phyloP scores from a whole-genome alignment of 53 echinoderm and acorn worm species.

The Crossaster papposus region DNA sequence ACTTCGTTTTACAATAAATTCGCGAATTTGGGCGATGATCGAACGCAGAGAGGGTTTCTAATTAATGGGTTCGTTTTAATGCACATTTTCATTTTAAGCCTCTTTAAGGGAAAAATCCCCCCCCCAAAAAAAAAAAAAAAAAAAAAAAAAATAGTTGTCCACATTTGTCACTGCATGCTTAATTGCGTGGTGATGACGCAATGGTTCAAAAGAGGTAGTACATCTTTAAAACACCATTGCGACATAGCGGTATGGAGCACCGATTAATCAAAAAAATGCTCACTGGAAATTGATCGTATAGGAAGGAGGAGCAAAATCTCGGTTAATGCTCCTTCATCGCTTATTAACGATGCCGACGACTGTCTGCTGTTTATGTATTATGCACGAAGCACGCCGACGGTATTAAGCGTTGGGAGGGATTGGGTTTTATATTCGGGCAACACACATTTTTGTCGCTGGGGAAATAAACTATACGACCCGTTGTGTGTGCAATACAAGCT shows the following conservation, averaged over 20 bases:
- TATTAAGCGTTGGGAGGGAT: not conserved
- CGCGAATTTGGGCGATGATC: too few species aligned
- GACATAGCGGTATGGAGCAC: slow-evolving; percentile 16
- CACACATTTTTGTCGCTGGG: not conserved
- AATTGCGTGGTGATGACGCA: not conserved
- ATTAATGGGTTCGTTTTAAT: too few species aligned
- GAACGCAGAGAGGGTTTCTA: too few species aligned
- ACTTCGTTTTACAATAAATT: too few species aligned
- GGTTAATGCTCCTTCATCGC: slow-evolving; percentile 33
- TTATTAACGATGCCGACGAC: slow-evolving; percentile 37
- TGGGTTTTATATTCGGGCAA: not conserved
- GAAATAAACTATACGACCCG: too few species aligned
- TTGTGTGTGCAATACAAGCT: too few species aligned
- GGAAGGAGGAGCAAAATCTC: slow-evolving; percentile 16
- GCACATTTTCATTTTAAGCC: too few species aligned
- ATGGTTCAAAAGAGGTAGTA: not conserved
- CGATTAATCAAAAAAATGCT: slow-evolving; percentile 26
- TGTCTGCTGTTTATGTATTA: slow-evolving; percentile 23
- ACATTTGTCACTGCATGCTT: too few species aligned
- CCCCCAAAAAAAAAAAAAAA: too few species aligned
- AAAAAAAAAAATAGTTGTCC: too few species aligned
- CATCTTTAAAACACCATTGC: not conserved
- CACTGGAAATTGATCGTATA: slow-evolving; percentile 5
- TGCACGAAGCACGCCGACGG: not conserved
- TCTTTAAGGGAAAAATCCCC: too few species aligned